Evolutionary conservation across 2,797 vertebrate species (phyloP), one percentile per base, ranked within the genome.

Genomic region (Aulostomus chinensis): DNA sequence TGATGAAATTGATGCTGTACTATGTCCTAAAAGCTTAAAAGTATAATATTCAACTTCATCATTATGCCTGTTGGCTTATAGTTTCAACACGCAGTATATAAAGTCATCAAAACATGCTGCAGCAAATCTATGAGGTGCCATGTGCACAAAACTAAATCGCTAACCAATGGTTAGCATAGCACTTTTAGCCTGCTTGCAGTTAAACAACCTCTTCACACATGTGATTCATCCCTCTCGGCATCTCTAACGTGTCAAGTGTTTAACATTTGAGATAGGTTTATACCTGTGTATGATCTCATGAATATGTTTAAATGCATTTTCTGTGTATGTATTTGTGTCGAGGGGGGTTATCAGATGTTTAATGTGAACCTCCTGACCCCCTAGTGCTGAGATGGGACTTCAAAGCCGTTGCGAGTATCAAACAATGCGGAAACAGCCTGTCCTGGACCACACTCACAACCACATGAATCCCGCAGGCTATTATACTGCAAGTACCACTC

Each of bases 391-490:
- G 65, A 79, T 76, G 68, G 73, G 32, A 60, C 70, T 83, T 80
- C 67, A 78, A 81, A 81, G 77, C 64, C 30, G 28, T 59, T 2
- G 13, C 38, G 35, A 39, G 75, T 71, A 74, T 84, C 78, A 81
- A 80, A 84, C 70, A 77, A 68, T 52, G 26, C 12, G 42, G 50
- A 21, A 34, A 54, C 46, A 41, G 62, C 24, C 22, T 2, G 35
- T 59, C 68, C 50, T 29, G 34, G 46, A 69, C 72, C 42, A 28
- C 49, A 30, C 46, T 67, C 24, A 20, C 34, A 28, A 38, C 42
- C 10, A 7, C 51, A 34, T 4, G 41, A 54, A 57, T 80, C 48
- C 80, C 78, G 42, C 15, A 65, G 68, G 80, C 70, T 40, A 73
- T 71, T 56, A 64, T 16, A 8, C 59, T 9, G 36, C 58, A 64